These are phyloP conservation scores for Epinotia ramella DNA, from an alignment of 2,888 invertebrate species.

Conservation along the genomic window DNA sequence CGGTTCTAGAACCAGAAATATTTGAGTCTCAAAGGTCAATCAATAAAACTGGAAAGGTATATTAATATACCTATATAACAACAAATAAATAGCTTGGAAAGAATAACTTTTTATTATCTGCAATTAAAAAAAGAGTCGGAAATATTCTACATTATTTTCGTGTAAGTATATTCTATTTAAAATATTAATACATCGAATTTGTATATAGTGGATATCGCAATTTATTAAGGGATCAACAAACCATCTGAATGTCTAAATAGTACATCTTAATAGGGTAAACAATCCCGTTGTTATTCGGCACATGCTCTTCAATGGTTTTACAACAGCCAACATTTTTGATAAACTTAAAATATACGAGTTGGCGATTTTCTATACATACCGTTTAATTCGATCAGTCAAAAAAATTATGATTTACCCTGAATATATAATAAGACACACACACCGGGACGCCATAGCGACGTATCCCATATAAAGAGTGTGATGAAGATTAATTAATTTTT, in stretches of 20 bases:
- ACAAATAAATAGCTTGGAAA: slow-evolving; percentile 13
- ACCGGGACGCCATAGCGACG: too few relatives aligned
- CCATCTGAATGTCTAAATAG: background rate
- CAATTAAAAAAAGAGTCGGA: slow-evolving; percentile 5
- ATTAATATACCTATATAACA: background rate
- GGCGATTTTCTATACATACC: too few relatives aligned
- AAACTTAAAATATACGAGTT: too few relatives aligned
- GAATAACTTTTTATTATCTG: slow-evolving; percentile 23
- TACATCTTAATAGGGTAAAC: background rate
- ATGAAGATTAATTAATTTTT: too few relatives aligned
- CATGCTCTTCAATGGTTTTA: background rate
- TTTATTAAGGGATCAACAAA: background rate
- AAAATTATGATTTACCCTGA: too few relatives aligned
- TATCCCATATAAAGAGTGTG: too few relatives aligned
- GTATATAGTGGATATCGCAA: background rate
- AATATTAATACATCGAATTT: slow-evolving; percentile 5
- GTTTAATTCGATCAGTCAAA: too few relatives aligned
- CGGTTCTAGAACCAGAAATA: background rate
- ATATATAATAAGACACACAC: too few relatives aligned
- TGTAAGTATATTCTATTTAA: slow-evolving; percentile 2
- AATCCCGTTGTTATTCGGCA: background rate
- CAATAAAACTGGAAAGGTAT: background rate
- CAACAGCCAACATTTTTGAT: background rate
- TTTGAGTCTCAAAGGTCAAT: background rate
- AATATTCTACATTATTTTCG: background rate